These are phyloP conservation scores for Origma solitaria DNA, from an alignment of 2,113 vertebrate genomes.

Conservation along the genomic window DNA sequence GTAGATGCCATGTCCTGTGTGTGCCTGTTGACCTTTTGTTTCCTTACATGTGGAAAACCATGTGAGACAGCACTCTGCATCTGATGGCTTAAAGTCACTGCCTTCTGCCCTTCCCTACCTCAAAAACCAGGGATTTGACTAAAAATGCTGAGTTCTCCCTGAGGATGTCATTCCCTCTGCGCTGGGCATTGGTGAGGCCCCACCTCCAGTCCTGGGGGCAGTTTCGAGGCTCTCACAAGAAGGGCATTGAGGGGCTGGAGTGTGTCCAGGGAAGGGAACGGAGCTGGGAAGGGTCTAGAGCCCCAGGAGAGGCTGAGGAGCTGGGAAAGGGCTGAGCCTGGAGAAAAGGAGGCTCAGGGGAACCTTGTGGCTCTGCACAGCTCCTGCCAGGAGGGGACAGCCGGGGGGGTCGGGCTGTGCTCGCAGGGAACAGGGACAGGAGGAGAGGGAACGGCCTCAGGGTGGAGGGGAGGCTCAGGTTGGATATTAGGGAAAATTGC, in stretches of 20 bases:
- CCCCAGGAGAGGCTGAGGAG: not conserved
- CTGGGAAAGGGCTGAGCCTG: not conserved
- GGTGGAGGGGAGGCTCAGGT: accelerated
- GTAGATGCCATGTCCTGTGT: not conserved
- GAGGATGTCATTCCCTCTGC: not conserved
- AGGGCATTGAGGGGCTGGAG: not conserved
- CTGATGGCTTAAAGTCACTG: accelerated
- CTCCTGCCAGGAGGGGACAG: not conserved
- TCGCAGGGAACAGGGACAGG: not conserved
- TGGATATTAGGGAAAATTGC: accelerated
- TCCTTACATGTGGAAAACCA: not conserved
- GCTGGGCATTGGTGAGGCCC: not conserved
- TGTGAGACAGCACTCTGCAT: not conserved
- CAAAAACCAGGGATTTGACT: not conserved
- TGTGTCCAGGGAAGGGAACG: accelerated
- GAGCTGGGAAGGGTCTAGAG: not conserved
- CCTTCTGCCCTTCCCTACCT: not conserved
- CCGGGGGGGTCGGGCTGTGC: accelerated
- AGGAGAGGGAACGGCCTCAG: accelerated
- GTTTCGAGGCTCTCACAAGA: not conserved
- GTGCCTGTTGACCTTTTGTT: not conserved
- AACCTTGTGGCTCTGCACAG: not conserved
- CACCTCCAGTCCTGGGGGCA: not conserved
- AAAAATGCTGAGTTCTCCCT: not conserved
- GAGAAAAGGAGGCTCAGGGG: not conserved